phyloP scores from a whole-genome alignment of 2,797 vertebrate genomes.

The Ceyx erithaca region DNA sequence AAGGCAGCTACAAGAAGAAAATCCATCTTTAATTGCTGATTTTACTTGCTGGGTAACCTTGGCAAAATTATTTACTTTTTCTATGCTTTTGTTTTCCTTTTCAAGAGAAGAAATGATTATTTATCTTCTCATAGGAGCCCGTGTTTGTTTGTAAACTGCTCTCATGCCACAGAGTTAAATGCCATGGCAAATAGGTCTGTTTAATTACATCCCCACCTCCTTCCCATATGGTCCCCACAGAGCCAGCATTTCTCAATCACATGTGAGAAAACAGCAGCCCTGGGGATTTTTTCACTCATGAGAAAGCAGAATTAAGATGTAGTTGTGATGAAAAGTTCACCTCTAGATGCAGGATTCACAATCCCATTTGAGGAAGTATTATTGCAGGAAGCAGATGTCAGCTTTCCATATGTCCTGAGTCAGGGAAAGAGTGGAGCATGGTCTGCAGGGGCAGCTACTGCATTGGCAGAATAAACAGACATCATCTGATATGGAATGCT shows the following conservation, averaged over 20 bases:
- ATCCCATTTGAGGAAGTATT: not conserved
- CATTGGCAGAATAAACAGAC: not conserved
- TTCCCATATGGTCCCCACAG: not conserved
- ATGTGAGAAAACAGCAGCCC: not conserved
- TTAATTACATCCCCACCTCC: not conserved
- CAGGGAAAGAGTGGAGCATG: not conserved
- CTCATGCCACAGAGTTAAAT: conserved; percentile 18
- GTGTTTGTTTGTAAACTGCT: not conserved
- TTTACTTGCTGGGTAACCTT: not conserved
- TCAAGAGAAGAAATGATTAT: not conserved
- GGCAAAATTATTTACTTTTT: not conserved
- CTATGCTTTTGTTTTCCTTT: not conserved
- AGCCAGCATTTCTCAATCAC: not conserved
- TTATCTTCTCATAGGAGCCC: not conserved
- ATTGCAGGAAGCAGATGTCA: conserved; percentile 21
- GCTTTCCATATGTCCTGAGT: conserved; percentile 3
- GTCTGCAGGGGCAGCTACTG: not conserved
- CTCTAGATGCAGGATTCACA: not conserved
- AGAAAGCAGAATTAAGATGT: conserved; percentile 21
- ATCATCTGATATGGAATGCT: conserved; percentile 1
- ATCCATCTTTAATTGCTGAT: not conserved
- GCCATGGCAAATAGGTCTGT: not conserved
- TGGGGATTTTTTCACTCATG: not conserved
- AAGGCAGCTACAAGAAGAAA: not conserved
- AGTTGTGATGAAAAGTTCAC: not conserved